Conservation (phyloP, 2,888 invertebrate species). For the Campaea margaritaria region DNA sequence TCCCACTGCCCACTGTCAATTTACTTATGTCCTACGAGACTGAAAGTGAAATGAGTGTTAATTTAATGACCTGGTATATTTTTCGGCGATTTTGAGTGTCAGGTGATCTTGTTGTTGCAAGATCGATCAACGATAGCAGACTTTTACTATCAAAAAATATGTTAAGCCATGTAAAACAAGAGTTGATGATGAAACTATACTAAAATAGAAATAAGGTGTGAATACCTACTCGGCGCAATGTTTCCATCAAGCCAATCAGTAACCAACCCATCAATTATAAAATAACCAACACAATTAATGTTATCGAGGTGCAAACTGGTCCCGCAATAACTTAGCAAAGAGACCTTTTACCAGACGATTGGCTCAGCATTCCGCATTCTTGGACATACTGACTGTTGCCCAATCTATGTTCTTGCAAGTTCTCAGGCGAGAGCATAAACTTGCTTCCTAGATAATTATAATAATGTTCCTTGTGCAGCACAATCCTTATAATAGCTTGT, state of each 20-base stretch:
- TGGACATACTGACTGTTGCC: slow-evolving; percentile 26
- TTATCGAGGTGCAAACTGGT: slow-evolving; percentile 41
- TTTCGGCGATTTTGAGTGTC: no score
- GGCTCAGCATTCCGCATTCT: slow-evolving; percentile 53
- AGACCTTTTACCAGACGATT: slow-evolving; percentile 62
- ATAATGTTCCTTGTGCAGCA: slow-evolving; percentile 3
- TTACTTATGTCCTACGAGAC: neutral
- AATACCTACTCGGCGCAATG: slow-evolving; percentile 4
- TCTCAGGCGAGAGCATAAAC: slow-evolving; percentile 3
- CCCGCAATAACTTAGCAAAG: slow-evolving; percentile 47
- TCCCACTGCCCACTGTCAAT: neutral
- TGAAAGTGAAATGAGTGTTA: no score
- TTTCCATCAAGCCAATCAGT: slow-evolving; percentile 28
- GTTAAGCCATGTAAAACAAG: no score
- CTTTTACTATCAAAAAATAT: no score
- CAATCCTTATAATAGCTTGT: neutral
- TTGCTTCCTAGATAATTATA: slow-evolving; percentile 10
- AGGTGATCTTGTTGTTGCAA: no score
- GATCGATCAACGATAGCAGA: no score
- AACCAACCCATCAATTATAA: slow-evolving; percentile 41
- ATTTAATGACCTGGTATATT: no score
- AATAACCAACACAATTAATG: slow-evolving; percentile 41
- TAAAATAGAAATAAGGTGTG: slow-evolving; percentile 8
- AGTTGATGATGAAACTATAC: no score
- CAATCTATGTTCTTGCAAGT: slow-evolving; percentile 14